phyloP scores from a whole-genome alignment of 2,888 invertebrate genomes.

The Aricia artaxerxes region DNA sequence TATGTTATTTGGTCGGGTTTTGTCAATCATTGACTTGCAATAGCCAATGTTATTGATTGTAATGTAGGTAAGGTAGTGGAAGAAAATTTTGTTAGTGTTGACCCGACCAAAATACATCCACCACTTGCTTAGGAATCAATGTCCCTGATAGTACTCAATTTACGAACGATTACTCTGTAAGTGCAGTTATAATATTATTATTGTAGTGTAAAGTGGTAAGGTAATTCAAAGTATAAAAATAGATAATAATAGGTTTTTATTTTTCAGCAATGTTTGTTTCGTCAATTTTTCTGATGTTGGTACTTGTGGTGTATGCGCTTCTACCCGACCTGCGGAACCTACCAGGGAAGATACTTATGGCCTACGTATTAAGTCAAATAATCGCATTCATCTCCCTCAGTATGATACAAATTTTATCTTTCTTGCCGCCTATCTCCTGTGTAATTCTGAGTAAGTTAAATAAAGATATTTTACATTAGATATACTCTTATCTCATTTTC shows the following conservation, averaged over 20 bases:
- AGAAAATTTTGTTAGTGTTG: no score
- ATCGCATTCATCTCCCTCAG: constrained; percentile 82
- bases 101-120: no score
- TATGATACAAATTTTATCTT: constrained; percentile 60
- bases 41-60: no score
- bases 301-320: constrained; percentile 39
- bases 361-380: constrained; percentile 84
- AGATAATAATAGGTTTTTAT: neutral
- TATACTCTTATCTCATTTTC: neutral
- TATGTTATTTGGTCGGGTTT: neutral
- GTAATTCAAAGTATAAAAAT: neutral
- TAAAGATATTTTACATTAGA: neutral
- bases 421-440: constrained; percentile 47
- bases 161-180: no score
- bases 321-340: constrained; percentile 71
- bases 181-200: no score
- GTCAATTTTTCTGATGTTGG: constrained; percentile 37
- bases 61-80: no score
- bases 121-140: no score
- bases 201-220: no score
- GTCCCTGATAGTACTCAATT: no score
- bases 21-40: no score
- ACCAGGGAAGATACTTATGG: constrained; percentile 87
- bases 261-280: constrained; percentile 39
- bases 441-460: constrained; percentile 36